Conservation (phyloP, 2,797 vertebrate genomes). For the Antennarius maculatus region DNA sequence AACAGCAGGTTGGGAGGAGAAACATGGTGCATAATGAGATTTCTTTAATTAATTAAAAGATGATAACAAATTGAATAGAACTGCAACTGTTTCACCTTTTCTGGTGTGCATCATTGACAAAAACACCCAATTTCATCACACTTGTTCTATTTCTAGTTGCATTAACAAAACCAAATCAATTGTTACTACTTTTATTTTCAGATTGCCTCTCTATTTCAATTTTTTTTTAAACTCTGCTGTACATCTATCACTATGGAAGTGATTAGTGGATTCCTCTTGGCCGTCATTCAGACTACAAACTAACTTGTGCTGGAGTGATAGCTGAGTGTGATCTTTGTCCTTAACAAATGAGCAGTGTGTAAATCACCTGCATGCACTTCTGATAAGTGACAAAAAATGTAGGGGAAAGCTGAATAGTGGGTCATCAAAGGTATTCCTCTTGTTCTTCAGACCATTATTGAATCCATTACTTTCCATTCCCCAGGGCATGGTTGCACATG, state of each 20-base stretch:
- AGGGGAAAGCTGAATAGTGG: slow-evolving; percentile 7
- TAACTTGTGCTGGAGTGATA: slow-evolving; percentile 42
- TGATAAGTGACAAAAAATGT: slow-evolving; percentile 18
- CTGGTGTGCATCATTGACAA: background rate
- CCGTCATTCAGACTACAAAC: slow-evolving; percentile 49
- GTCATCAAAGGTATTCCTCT: slow-evolving; percentile 40
- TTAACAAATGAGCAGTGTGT: slow-evolving; percentile 44
- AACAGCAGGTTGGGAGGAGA: slow-evolving; percentile 15
- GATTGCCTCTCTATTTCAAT: background rate
- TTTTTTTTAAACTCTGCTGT: slow-evolving; percentile 15
- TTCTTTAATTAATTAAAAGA: slow-evolving; percentile 5
- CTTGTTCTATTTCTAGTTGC: background rate
- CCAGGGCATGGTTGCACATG: slow-evolving; percentile 12
- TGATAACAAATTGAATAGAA: background rate
- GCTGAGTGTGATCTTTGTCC: slow-evolving; percentile 39
- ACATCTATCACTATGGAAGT: slow-evolving; percentile 33
- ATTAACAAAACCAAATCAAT: background rate
- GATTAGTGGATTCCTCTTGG: slow-evolving; percentile 39
- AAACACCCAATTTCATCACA: background rate
- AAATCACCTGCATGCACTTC: slow-evolving; percentile 42
- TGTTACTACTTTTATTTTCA: slow-evolving; percentile 4
- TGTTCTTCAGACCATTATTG: slow-evolving; percentile 50
- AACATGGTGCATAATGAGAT: slow-evolving; percentile 7
- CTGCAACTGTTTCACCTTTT: background rate
- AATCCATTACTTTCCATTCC: slow-evolving; percentile 33